Percentiles rank a stretch among this genome's conserved stretches.
These are phyloP conservation scores for Ceriagrion tenellum DNA, from an alignment of 2,888 invertebrate genomes.

Conservation along the genomic window DNA sequence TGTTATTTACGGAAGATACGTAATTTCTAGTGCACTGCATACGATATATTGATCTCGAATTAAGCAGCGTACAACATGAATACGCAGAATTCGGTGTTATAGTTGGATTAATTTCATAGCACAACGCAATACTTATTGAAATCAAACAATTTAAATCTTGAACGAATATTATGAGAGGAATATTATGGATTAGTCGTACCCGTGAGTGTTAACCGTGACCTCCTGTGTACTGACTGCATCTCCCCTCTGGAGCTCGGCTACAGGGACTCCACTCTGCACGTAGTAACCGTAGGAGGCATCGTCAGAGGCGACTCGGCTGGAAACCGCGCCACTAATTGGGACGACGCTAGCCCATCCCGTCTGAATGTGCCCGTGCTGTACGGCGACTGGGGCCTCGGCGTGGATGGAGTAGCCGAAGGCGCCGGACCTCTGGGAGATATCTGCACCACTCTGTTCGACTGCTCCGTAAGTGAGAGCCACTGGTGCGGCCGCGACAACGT, in stretches of 20 bases:
- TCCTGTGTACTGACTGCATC: background rate
- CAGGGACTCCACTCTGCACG: constrained; percentile 9
- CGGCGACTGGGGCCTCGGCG: constrained; percentile 25
- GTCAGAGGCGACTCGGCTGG: background rate
- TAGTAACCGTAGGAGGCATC: constrained; percentile 8
- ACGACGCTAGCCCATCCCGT: background rate
- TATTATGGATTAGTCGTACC: background rate
- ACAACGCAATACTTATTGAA: background rate
- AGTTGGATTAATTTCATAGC: too few relatives aligned
- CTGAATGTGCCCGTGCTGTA: background rate
- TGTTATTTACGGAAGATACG: too few relatives aligned
- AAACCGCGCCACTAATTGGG: background rate
- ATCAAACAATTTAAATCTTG: background rate
- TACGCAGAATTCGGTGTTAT: too few relatives aligned
- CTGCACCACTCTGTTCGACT: background rate
- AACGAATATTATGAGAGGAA: background rate
- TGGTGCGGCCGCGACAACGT: background rate
- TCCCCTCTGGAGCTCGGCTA: background rate
- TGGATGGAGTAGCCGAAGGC: constrained; percentile 29
- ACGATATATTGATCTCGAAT: too few relatives aligned
- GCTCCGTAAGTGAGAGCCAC: background rate
- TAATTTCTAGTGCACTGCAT: too few relatives aligned
- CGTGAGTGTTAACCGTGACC: background rate
- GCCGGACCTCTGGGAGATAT: background rate
- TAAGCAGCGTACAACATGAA: too few relatives aligned